Conservation (phyloP, 2,113 vertebrate species). For the Crotalus horridus region DNA sequence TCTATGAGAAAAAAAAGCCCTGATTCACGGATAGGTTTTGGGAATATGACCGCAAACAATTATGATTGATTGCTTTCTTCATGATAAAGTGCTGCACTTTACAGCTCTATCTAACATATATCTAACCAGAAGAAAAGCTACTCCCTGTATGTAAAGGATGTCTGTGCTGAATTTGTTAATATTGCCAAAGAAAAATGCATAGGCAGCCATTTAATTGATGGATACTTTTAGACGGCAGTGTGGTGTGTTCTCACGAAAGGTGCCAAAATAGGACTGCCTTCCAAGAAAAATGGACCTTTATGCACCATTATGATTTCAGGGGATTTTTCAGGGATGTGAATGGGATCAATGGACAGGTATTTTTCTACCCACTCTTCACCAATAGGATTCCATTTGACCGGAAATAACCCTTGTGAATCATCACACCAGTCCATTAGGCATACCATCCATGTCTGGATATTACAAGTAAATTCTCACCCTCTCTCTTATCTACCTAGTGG, state of each 20-base stretch:
- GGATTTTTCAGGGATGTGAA: background rate
- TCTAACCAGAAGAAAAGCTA: background rate
- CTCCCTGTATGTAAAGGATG: background rate
- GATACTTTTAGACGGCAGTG: background rate
- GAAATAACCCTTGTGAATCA: background rate
- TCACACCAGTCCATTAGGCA: background rate
- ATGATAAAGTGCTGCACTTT: background rate
- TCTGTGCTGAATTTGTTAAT: background rate
- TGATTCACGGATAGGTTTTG: background rate
- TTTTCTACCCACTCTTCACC: background rate
- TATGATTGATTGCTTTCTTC: background rate
- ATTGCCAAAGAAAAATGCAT: background rate
- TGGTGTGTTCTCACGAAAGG: background rate
- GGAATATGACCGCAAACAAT: background rate
- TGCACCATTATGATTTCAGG: background rate
- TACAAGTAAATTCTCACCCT: background rate
- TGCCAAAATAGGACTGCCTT: background rate
- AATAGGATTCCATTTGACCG: background rate
- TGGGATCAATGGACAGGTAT: background rate
- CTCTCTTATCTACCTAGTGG: too few relatives aligned
- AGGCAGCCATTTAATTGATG: background rate
- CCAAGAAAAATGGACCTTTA: background rate
- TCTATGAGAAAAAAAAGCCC: too few relatives aligned
- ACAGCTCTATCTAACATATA: background rate
- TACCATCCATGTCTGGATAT: background rate